Evolutionary conservation across 1,140 invertebrate species (phyloP), one percentile per base, ranked within the genome.

Genomic region (Eulimnadia texana): DNA sequence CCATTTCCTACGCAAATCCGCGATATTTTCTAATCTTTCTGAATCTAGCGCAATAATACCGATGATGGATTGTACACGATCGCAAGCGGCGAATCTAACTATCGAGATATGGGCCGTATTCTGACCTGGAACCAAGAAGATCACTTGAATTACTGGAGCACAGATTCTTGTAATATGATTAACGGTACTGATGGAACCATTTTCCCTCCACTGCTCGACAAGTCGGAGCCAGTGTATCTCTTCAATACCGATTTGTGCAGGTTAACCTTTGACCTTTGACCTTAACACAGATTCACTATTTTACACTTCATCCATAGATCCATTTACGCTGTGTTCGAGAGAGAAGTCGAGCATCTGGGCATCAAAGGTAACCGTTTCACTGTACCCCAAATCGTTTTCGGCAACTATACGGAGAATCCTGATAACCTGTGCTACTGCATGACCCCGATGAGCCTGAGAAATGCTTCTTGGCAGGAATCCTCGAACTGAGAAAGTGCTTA

Each of bases 111-210:
- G 19, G 62, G 62, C 3, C 22, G 25, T n/a, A 58, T 63, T 28
- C 23, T 24, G 42, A 24, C n/a, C 20, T 63, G 62, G 62, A 61
- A 63, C 16, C 49, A 50, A 28, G 16, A 50, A 16, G 23, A 16
- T 23, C n/a, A 19, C 9, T 24, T 67, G 25, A 13, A 28, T 19
- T 62, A 61, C 47, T 67, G 64, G 66, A 54, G 63, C 19, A 28
- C 22, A 20, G n/a, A 10, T 2, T 47, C 16, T 20, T 67, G 66
- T 57, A 67, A 67, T 29, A 53, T 59, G 54, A 73, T 72, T 50
- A 66, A 70, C 22, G 71, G 69, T 22, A 71, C 69, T 25, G 70
- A 72, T 61, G 70, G 71, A 11, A 63, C 64, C 20, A 60, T 66
- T 22, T 71, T 72, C 58, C 58, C 64, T n/a, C 71, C 70, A 11